These are phyloP conservation scores for Champsocephalus gunnari DNA, from an alignment of 2,797 vertebrate species.

Conservation along the genomic window DNA sequence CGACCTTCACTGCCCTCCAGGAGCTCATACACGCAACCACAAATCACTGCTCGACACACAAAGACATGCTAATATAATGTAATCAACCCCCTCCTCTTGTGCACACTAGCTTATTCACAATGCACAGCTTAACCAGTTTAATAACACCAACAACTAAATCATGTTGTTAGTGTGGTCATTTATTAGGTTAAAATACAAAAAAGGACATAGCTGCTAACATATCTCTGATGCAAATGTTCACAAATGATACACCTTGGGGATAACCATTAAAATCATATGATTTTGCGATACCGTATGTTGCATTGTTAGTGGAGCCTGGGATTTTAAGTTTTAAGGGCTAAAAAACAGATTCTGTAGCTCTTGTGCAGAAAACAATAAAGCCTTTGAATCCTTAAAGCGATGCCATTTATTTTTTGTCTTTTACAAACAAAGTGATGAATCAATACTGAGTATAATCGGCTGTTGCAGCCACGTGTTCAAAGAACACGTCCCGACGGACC, in stretches of 20 bases:
- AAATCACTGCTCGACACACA: constrained; percentile 21
- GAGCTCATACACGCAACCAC: constrained; percentile 5
- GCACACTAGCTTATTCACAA: background rate
- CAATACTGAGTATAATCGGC: background rate
- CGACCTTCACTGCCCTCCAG: constrained; percentile 33
- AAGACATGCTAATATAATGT: background rate
- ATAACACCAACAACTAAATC: background rate
- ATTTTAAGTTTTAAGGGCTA: too few relatives aligned
- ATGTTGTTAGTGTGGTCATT: background rate
- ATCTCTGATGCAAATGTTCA: background rate
- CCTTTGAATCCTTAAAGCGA: too few relatives aligned
- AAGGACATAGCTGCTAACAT: too few relatives aligned
- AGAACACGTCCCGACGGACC: too few relatives aligned
- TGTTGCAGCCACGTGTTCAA: background rate
- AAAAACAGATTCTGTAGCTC: too few relatives aligned
- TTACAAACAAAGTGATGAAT: background rate
- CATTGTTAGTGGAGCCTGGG: too few relatives aligned
- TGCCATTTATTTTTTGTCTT: background rate
- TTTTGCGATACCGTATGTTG: too few relatives aligned
- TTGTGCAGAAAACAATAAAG: too few relatives aligned
- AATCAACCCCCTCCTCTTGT: background rate
- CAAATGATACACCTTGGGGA: background rate
- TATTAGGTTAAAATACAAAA: background rate
- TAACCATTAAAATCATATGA: background rate
- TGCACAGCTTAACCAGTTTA: background rate